Conservation (phyloP, 2,888 invertebrate species). For the Polyommatus icarus region DNA sequence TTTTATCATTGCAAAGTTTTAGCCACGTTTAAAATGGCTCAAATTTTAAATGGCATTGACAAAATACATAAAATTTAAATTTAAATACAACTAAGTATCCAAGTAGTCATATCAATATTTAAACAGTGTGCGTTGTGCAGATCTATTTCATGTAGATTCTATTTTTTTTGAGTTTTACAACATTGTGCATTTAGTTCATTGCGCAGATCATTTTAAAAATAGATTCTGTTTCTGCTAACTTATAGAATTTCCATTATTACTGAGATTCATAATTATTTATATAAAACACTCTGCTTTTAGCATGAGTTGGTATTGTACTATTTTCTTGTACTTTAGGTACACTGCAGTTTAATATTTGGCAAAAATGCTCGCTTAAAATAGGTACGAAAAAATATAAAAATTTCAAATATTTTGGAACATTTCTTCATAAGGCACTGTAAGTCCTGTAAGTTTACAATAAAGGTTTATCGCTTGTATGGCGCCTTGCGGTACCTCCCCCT, state of each 20-base stretch:
- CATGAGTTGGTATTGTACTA: no score
- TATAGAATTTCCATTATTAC: not conserved
- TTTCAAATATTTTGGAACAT: not conserved
- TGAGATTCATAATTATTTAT: not conserved
- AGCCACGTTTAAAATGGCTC: no score
- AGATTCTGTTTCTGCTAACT: not conserved
- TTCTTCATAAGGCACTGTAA: not conserved
- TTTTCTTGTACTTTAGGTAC: not conserved
- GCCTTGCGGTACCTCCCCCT: slow-evolving; percentile 87
- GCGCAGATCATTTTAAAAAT: not conserved
- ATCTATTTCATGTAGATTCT: no score
- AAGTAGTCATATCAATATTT: no score
- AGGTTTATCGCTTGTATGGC: slow-evolving; percentile 80
- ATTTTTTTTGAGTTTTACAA: no score
- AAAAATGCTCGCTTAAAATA: not conserved
- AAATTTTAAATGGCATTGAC: no score
- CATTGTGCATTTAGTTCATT: no score
- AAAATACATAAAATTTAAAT: no score
- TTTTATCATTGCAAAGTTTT: no score
- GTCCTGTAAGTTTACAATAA: not conserved
- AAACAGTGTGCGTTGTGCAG: no score
- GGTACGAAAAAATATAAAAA: not conserved
- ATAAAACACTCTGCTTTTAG: not conserved
- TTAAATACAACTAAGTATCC: no score
- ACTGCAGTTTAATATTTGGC: not conserved